Evolutionary conservation across 2,888 invertebrate genomes (phyloP).

Genomic region (Chrysotoxum bicinctum): DNA sequence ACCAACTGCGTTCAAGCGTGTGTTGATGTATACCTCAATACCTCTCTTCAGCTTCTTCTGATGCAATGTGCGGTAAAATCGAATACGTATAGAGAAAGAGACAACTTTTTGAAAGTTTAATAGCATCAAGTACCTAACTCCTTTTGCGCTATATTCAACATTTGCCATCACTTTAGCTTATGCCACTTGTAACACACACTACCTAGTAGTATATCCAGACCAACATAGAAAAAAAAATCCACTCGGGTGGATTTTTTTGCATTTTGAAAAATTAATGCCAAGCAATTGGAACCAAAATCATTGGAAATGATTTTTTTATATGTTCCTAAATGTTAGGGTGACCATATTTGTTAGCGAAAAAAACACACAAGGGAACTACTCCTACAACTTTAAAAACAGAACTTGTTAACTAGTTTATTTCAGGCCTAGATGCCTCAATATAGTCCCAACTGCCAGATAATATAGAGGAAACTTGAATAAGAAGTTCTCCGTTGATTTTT

Average conservation of each 20-base stretch:
- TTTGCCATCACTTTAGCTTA: constrained; percentile 24
- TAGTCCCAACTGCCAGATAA: no score
- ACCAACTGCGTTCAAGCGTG: constrained; percentile 64
- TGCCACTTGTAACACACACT: constrained; percentile 60
- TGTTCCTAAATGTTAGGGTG: background rate
- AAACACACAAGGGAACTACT: no score
- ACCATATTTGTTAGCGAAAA: background rate
- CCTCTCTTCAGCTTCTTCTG: background rate
- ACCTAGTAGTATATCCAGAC: background rate
- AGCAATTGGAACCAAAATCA: constrained; percentile 49
- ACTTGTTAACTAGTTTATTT: no score
- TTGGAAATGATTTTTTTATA: background rate
- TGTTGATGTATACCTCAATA: background rate
- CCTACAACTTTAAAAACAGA: no score
- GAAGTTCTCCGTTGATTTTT: no score
- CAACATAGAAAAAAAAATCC: background rate
- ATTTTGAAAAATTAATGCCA: constrained; percentile 59
- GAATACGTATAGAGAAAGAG: constrained; percentile 62
- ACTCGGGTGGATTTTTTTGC: constrained; percentile 26
- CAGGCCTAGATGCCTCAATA: no score
- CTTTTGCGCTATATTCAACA: constrained; percentile 19
- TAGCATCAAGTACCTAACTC: constrained; percentile 55
- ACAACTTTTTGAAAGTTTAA: constrained; percentile 72
- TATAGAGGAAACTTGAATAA: no score
- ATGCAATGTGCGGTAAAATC: constrained; percentile 56